Conservation (phyloP, 2,888 invertebrate species). For the Leucophenga montana region DNA sequence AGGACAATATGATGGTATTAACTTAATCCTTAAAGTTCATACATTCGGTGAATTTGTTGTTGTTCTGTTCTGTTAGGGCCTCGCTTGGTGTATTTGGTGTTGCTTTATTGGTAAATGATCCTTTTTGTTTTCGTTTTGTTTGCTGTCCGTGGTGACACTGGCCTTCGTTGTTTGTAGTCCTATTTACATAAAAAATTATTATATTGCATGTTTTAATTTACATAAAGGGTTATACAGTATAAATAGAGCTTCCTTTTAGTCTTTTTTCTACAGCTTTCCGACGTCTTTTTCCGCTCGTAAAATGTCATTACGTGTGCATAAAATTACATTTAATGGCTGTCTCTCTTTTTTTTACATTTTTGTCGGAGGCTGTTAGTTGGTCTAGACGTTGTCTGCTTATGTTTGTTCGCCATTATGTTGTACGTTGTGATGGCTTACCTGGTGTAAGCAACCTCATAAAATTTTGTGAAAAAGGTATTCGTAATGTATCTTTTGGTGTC, state of each 20-base stretch:
- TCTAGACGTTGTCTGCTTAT: conserved; percentile 23
- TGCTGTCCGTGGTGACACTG: no score
- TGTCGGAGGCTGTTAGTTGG: conserved; percentile 26
- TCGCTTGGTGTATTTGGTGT: not conserved
- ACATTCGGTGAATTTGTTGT: not conserved
- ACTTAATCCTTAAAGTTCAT: conserved; percentile 5
- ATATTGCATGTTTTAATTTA: conserved; percentile 51
- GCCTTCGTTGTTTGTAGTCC: no score
- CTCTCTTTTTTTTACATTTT: conserved; percentile 13
- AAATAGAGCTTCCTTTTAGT: not conserved
- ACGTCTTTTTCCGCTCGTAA: conserved; percentile 46
- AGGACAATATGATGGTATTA: not conserved
- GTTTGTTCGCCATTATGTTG: conserved; percentile 1
- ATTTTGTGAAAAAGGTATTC: conserved; percentile 6
- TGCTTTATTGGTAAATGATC: conserved; percentile 1
- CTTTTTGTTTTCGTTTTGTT: no score
- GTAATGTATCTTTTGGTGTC: no score
- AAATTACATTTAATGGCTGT: conserved; percentile 25
- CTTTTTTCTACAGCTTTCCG: not conserved
- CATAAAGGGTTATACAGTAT: conserved; percentile 50
- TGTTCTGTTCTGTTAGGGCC: not conserved
- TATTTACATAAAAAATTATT: conserved; percentile 18
- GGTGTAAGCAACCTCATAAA: conserved; percentile 13
- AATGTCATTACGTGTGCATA: conserved; percentile 45
- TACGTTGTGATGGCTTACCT: conserved; percentile 9